Base-by-base conservation (phyloP, 1,140 invertebrate species). In the Argopecten irradians region DNA sequence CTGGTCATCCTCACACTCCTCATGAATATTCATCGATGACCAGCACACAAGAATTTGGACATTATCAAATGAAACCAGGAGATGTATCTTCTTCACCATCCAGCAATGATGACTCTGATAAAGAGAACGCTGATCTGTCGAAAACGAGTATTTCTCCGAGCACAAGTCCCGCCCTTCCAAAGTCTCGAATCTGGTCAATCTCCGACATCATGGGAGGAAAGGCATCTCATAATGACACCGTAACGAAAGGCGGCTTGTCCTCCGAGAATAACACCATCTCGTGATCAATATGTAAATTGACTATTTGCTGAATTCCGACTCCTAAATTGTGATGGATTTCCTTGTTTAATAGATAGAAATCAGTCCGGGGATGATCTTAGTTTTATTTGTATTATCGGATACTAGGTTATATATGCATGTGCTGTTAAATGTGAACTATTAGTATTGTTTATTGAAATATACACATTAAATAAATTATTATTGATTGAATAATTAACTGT, bases 181-280 rank as follows among this genome's bases (percentile, higher is more conserved):
- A 71, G 22, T 71, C 55, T 11, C 55, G 55, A 3, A 71, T 71
- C 55, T 71, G 55, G 55, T 71, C 55, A 2, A 71, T 71, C 55
- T 71, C 55, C n/a, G 55, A 71, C 55, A 71, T 71, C 28, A 71
- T 71, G 55, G 55, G 55, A n/a, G 55, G 55, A 7, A 71, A 71
- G 28, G 16, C 22, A n/a, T 28, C 55, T 7, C 22, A 71, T 3
- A 71, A 71, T 28, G 28, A 71, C n/a, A 28, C n/a, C 13, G n/a
- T 71, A n/a, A 28, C 22, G 55, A 71, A 71, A 71, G 55, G 5
- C 55, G n/a, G 55, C 28, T 28, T 71, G 55, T 71, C 55, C 55
- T 16, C 55, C n/a, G 55, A 71, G 55, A n/a, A 71, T 28, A 71
- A 7, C 55, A 71, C 11, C 11, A 11, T 11, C 55, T 71, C 55